phyloP scores from a whole-genome alignment of 2,113 vertebrate genomes.

The Nothoprocta perdicaria region DNA sequence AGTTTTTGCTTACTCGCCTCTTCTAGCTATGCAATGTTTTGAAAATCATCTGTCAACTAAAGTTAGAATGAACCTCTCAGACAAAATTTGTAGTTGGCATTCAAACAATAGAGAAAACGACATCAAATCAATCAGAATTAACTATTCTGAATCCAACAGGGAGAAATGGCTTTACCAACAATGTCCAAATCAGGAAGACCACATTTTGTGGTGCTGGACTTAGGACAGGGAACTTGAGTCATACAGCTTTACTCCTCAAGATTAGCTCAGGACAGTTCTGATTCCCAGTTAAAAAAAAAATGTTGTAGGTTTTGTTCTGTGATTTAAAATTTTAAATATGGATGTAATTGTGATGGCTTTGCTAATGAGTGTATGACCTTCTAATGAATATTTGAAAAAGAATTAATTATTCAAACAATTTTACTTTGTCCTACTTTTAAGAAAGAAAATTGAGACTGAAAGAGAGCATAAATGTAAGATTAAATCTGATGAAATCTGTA shows the following conservation, averaged over 20 bases:
- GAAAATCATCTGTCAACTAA: neutral
- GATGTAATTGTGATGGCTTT: neutral
- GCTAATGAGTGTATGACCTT: neutral
- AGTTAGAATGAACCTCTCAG: neutral
- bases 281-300: neutral
- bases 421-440: neutral
- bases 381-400: neutral
- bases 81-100: neutral
- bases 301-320: neutral
- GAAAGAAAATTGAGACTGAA: neutral
- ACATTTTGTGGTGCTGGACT: neutral
- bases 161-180: neutral
- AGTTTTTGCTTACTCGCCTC: slow-evolving; percentile 21
- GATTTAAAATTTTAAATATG: neutral
- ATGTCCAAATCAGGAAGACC: neutral
- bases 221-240: neutral
- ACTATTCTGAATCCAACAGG: neutral
- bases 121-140: neutral
- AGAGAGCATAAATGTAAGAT: neutral
- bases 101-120: neutral
- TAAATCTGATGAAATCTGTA: neutral
- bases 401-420: neutral
- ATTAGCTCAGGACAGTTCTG: neutral
- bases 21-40: neutral
- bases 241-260: neutral